Evolutionary conservation across 2,113 vertebrate genomes (phyloP).

Genomic region (Mobula hypostoma): DNA sequence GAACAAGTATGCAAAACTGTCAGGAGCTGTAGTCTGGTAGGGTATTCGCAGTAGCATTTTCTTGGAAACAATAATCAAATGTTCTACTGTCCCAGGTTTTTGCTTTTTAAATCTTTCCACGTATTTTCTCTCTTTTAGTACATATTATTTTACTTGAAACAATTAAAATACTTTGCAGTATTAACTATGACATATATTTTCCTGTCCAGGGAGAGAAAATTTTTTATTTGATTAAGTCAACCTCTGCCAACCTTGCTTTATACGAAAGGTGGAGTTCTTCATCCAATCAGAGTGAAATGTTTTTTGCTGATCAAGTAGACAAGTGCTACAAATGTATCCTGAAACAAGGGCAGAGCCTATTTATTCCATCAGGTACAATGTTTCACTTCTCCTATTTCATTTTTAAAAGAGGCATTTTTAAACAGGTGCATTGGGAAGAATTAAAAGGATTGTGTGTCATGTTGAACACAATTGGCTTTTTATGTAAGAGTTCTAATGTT

Average conservation of each 20-base stretch:
- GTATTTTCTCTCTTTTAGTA: not conserved
- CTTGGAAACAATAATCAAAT: not conserved
- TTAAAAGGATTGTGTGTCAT: not conserved
- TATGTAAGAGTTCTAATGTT: not conserved
- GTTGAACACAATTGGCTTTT: not conserved
- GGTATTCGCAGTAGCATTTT: not conserved
- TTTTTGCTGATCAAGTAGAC: constrained; percentile 97
- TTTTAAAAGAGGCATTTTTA: not conserved
- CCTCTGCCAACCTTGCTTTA: constrained; percentile 89
- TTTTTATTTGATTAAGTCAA: constrained; percentile 96
- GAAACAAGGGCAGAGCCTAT: constrained; percentile 93
- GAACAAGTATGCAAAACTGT: not conserved
- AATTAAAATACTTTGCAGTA: not conserved
- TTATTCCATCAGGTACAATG: constrained; percentile 87
- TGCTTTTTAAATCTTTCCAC: not conserved
- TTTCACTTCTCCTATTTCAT: not conserved
- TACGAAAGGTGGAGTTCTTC: constrained; percentile 95
- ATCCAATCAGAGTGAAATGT: constrained; percentile 95
- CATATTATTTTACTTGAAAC: not conserved
- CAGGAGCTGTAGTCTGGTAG: not conserved
- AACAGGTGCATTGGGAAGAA: not conserved
- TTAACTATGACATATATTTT: not conserved
- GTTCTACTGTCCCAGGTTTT: not conserved
- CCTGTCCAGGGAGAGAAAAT: constrained; percentile 87
- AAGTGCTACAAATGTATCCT: constrained; percentile 94